Evolutionary conservation across 2,113 vertebrate genomes (phyloP).

Genomic region (Bubalus kerabau): DNA sequence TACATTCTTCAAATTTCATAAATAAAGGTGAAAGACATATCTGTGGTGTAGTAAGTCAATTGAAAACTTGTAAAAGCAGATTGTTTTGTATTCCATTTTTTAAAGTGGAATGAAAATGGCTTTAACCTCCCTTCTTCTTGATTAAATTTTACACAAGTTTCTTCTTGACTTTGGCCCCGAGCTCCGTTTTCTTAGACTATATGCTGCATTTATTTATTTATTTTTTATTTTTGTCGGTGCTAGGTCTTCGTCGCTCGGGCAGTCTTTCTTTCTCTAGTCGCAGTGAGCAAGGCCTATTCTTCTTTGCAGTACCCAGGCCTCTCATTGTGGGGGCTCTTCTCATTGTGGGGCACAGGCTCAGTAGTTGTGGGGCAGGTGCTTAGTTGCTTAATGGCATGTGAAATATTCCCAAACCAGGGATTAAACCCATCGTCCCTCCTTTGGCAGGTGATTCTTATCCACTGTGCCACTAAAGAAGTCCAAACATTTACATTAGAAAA

Average conservation of each 20-base stretch:
- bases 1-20: neutral
- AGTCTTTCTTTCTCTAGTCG: neutral
- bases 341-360: neutral
- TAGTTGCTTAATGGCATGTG: neutral
- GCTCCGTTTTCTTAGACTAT: neutral
- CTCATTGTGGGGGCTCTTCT: neutral
- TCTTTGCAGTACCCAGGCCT: neutral
- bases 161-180: neutral
- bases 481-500: neutral
- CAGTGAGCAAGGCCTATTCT: fast-evolving
- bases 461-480: neutral
- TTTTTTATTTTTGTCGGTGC: neutral
- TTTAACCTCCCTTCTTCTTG: neutral
- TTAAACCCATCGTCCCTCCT: neutral
- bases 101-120: neutral
- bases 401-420: neutral
- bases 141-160: neutral
- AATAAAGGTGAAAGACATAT: neutral
- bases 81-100: neutral
- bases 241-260: fast-evolving
- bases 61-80: neutral
- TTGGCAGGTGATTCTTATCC: neutral
- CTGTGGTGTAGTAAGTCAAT: neutral
- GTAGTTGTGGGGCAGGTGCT: neutral
- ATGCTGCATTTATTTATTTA: neutral